These are phyloP conservation scores for Sebastes jordani DNA, from an alignment of 2,797 vertebrate species.

Conservation along the genomic window DNA sequence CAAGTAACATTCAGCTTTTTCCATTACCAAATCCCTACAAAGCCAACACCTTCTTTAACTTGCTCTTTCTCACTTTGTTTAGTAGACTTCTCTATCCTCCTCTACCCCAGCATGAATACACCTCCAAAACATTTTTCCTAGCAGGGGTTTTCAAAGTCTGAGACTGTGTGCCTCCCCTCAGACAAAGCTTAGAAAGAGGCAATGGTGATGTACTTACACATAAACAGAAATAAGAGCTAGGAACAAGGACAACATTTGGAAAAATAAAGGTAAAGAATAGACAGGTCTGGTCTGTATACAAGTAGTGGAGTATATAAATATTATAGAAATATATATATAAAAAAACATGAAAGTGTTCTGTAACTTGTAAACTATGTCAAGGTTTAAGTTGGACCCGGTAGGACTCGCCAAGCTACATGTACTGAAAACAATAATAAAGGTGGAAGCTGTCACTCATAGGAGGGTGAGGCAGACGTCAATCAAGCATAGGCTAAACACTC, in stretches of 20 bases:
- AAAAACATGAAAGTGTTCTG: too few relatives aligned
- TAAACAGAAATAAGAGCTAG: too few relatives aligned
- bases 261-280: too few relatives aligned
- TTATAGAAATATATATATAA: too few relatives aligned
- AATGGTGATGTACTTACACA: too few relatives aligned
- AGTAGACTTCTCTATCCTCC: neutral
- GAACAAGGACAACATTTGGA: too few relatives aligned
- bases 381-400: neutral
- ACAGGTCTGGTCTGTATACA: too few relatives aligned
- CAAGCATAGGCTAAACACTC: neutral
- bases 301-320: too few relatives aligned
- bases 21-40: slow-evolving; percentile 1
- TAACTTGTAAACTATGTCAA: too few relatives aligned
- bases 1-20: neutral
- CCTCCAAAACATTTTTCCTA: neutral
- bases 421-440: neutral
- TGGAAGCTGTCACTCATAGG: neutral
- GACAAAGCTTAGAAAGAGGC: too few relatives aligned
- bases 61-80: neutral
- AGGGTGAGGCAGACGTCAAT: neutral
- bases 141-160: too few relatives aligned
- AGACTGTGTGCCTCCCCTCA: too few relatives aligned
- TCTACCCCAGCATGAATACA: neutral
- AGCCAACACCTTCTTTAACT: neutral
- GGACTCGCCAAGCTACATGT: neutral